Evolutionary conservation across 2,888 invertebrate species (phyloP).

Genomic region (Azorinus chamasolen): DNA sequence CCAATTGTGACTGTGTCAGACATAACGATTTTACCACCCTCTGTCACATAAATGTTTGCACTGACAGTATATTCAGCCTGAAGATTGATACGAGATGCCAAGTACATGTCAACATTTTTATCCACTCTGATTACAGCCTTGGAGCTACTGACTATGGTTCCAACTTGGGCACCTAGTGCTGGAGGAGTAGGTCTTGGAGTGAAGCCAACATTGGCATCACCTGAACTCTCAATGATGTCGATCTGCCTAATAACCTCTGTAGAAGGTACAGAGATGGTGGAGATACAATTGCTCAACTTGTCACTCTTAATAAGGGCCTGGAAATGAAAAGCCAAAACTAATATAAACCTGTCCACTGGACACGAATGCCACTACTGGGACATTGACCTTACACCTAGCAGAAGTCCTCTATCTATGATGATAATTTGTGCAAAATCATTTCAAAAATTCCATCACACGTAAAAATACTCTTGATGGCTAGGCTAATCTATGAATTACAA

Average conservation of each 20-base stretch:
- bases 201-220: conserved; percentile 56
- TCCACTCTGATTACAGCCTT: conserved; percentile 56
- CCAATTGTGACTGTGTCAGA: conserved; percentile 65
- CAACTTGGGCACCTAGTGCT: conserved; percentile 59
- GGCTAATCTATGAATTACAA: too few species aligned
- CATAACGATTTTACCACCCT: conserved; percentile 66
- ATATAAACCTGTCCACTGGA: too few species aligned
- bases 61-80: conserved; percentile 35
- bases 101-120: conserved; percentile 54
- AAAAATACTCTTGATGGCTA: too few species aligned
- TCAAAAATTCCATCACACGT: too few species aligned
- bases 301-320: conserved; percentile 67
- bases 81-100: conserved; percentile 36
- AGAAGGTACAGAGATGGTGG: conserved; percentile 56
- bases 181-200: conserved; percentile 32
- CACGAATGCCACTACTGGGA: too few species aligned
- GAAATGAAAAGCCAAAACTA: conserved; percentile 7
- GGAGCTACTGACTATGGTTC: conserved; percentile 51
- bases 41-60: conserved; percentile 57
- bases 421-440: too few species aligned
- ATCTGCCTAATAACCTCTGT: conserved; percentile 39
- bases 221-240: conserved; percentile 50
- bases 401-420: too few species aligned
- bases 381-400: too few species aligned
- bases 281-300: conserved; percentile 40